Base-by-base conservation (phyloP, 2,888 invertebrate genomes). In the Drosophila siamana region DNA sequence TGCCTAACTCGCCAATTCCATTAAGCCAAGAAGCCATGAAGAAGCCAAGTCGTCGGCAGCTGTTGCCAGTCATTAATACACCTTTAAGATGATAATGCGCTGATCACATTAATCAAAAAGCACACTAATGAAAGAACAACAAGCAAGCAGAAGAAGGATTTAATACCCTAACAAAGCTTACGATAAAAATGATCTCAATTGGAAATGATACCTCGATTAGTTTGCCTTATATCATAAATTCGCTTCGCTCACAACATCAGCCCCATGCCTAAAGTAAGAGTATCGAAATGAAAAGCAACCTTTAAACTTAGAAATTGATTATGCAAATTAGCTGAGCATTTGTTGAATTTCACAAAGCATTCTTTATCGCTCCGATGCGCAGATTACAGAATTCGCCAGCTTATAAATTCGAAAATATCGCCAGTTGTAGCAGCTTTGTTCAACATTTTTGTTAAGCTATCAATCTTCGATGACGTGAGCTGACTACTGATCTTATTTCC, bases 281-380 rank as follows among this genome's bases (percentile, higher is more conserved):
- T 15, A 16, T 28, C 4, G 2, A 15, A 28, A 13, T 16, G 41
- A 2, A 41, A 56, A 40, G 9, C 50, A 44, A 59, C 50, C 51
- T 46, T 36, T 44, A 16, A 62, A 19, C 38, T 55, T 48, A 50
- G 51, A 75, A 80, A 82, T 62, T 38, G 51, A 72, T 72, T 85
- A 82, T 82, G 83, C 67, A 72, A 86, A 80, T 75, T 61, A 22
- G 19, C 26, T 11, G 15, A 48, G 4, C 15, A 9, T 52, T 51
- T 66, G 28, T 33, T 41, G 11, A 13, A 51, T 28, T 38, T 47
- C 16, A 15, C 57, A 57, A 43, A 36, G 30, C 28, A 22, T 40
- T 67, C 50, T 43, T 28, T 15, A 38, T 11, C 6, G 26, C 43
- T n/a, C 36, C 6, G 36, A 38, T 38, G 36, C 24, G 22, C 28